A percentile compares a stretch with the other conserved stretches of the same genome.
Conservation (phyloP, 2,113 vertebrate genomes). For the Limnothrissa miodon region DNA sequence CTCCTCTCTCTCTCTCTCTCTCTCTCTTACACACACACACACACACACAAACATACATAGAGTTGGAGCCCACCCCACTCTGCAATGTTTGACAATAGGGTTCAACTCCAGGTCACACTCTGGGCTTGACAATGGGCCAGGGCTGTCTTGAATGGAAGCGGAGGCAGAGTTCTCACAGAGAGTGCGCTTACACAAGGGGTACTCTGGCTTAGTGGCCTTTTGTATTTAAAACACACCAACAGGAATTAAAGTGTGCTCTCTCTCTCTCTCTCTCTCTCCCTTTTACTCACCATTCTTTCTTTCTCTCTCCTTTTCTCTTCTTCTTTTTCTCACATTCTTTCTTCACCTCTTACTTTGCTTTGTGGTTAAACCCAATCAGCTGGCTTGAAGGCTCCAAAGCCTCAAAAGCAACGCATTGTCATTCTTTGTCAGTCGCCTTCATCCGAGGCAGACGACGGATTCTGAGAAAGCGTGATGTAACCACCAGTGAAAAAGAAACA, state of each 20-base stretch:
- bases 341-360: neutral
- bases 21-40: constrained; percentile 45
- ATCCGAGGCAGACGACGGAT: neutral
- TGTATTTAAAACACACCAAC: constrained; percentile 64
- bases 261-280: constrained; percentile 27
- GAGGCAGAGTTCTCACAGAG: constrained; percentile 74
- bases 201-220: constrained; percentile 72
- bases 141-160: constrained; percentile 94
- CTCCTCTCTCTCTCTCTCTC: neutral
- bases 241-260: constrained; percentile 60
- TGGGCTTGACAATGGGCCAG: constrained; percentile 90
- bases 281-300: neutral
- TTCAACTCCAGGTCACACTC: constrained; percentile 98
- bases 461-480: constrained; percentile 7
- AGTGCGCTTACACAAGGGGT: constrained; percentile 65
- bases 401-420: neutral
- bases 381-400: neutral
- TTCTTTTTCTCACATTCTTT: neutral
- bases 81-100: constrained; percentile 95
- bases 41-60: constrained; percentile 63
- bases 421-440: neutral
- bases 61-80: constrained; percentile 80
- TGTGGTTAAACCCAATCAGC: constrained; percentile 9
- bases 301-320: neutral
- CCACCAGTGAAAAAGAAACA: neutral